Base-by-base conservation (phyloP, 2,113 vertebrate genomes). In the Protomyctophum bolini region DNA sequence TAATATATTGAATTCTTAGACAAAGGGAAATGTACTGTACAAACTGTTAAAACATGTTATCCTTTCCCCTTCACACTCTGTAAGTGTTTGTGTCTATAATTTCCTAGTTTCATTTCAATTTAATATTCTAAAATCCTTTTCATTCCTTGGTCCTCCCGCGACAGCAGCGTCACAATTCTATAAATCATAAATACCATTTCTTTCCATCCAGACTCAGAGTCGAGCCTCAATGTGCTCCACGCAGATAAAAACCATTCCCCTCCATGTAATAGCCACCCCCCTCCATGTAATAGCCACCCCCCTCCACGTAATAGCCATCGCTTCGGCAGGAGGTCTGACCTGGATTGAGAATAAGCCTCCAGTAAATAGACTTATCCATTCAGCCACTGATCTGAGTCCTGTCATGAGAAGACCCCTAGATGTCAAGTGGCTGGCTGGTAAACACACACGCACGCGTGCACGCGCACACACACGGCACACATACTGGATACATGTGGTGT, bases 311-410 rank as follows among this genome's bases (percentile, higher is more conserved):
- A 86, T 33, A 33, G 33, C 33, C 33, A 33, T 2, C 33, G 83
- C 70, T 58, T 71, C 77, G 69, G 79, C 70, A 48, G 70, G 66
- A 76, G 77, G 79, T 84, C 75, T 86, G 82, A 90, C 87, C 87
- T 29, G 6, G 72, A 79, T 71, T 84, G 73, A 41, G 33, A 85
- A 81, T 86, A 87, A 86, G 87, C 82, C 82, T 79, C 81, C 76
- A 80, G 81, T 86, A 86, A 90, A 90, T 81, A 79, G 83, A 76
- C 84, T 84, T 83, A 88, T 88, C 81, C 86, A 82, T 87, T 84
- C 76, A 86, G 82, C 75, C 73, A 68, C 75, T 82, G 87, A 87
- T 89, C 81, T 71, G 45, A 86, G 73, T 75, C 48, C 76, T 76
- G 86, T 83, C 81, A 84, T 73, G 57, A 88, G 87, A 85, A 81